Percentiles rank a stretch among this genome's conserved stretches.
These are phyloP conservation scores for Oncorhynchus gorbuscha DNA, from an alignment of 2,113 vertebrate genomes.

Conservation along the genomic window DNA sequence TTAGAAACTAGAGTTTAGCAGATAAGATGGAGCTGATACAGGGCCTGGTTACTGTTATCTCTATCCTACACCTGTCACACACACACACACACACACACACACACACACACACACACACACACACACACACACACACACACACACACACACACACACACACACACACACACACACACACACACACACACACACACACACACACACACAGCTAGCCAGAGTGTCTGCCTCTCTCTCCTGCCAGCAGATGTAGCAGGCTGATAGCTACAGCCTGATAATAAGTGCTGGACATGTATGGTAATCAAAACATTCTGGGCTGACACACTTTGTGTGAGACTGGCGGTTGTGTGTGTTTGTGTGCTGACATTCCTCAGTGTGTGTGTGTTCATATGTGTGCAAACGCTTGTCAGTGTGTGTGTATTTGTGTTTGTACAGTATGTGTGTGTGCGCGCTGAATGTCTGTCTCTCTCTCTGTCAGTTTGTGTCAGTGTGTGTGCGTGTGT, in stretches of 20 bases:
- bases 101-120: slow-evolving; percentile 41
- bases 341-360: too few species aligned
- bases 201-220: neutral
- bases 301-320: too few species aligned
- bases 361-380: neutral
- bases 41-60: slow-evolving; percentile 63
- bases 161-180: slow-evolving; percentile 6
- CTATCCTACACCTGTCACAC: slow-evolving; percentile 65
- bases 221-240: neutral
- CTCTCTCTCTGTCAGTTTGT: too few species aligned
- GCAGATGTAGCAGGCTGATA: neutral
- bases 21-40: slow-evolving; percentile 72
- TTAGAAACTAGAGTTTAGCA: slow-evolving; percentile 65
- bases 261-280: neutral
- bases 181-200: neutral
- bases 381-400: neutral
- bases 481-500: too few species aligned
- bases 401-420: slow-evolving; percentile 4
- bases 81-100: slow-evolving; percentile 45
- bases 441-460: neutral
- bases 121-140: slow-evolving; percentile 12
- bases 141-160: neutral
- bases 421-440: neutral
- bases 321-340: too few species aligned
- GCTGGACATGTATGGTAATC: too few species aligned